Conservation (phyloP, 2,797 vertebrate genomes). For the Mormyrus hasselquistii region DNA sequence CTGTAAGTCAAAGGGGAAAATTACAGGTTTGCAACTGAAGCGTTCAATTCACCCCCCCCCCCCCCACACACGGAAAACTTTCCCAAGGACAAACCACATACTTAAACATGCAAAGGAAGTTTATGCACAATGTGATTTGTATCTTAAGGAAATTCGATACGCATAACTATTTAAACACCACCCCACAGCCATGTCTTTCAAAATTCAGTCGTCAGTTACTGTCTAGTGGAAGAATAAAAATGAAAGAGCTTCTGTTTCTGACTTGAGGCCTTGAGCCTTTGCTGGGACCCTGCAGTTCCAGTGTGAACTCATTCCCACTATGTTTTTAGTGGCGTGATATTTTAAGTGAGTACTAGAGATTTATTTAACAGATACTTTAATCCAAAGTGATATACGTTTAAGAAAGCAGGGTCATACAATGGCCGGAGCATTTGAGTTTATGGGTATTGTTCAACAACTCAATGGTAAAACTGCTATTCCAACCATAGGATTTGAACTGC, state of each 20-base stretch:
- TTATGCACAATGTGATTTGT: neutral
- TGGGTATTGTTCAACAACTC: neutral
- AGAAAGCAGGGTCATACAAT: neutral
- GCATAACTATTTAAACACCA: neutral
- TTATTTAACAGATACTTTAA: neutral
- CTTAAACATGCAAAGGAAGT: constrained; percentile 1
- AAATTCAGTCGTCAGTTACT: neutral
- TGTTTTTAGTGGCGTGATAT: neutral
- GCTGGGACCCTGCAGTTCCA: neutral
- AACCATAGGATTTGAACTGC: neutral
- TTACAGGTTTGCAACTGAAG: constrained; percentile 4
- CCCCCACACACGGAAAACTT: neutral
- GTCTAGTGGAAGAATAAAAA: neutral
- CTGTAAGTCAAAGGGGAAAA: constrained; percentile 9
- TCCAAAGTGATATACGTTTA: neutral
- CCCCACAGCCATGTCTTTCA: neutral
- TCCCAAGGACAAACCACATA: constrained; percentile 4
- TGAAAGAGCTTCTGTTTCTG: neutral
- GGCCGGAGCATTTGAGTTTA: neutral
- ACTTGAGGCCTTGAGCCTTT: neutral
- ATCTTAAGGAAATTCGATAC: neutral
- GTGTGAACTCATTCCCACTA: neutral
- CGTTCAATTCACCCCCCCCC: neutral
- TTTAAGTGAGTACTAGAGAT: neutral
- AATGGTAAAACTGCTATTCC: neutral